phyloP scores from a whole-genome alignment of 1,140 invertebrate genomes.

The Drosophila albomicans region DNA sequence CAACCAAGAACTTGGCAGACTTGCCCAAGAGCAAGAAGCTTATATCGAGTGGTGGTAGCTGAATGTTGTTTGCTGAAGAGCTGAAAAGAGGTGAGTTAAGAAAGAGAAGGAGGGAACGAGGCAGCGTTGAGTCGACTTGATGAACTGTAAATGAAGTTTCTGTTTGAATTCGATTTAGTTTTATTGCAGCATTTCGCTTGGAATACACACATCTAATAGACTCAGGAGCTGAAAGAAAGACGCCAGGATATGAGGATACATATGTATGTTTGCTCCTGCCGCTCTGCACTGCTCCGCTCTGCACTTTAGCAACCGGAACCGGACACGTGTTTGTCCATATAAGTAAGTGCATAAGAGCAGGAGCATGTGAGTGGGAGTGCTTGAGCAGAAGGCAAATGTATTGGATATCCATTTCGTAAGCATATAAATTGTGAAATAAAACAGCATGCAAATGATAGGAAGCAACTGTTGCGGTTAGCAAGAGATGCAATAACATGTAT shows the following conservation, averaged over 20 bases:
- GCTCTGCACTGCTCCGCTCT: slow-evolving; percentile 5
- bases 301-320: slow-evolving; percentile 14
- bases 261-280: neutral
- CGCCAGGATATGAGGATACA: slow-evolving; percentile 10
- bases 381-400: slow-evolving; percentile 35
- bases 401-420: slow-evolving; percentile 44
- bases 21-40: slow-evolving; percentile 4
- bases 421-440: slow-evolving; percentile 51
- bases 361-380: neutral
- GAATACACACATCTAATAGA: slow-evolving; percentile 53
- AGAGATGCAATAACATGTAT: slow-evolving; percentile 16
- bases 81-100: neutral
- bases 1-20: slow-evolving; percentile 24
- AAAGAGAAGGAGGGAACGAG: neutral
- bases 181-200: slow-evolving; percentile 61
- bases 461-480: slow-evolving; percentile 33
- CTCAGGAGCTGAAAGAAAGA: slow-evolving; percentile 28
- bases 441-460: slow-evolving; percentile 41
- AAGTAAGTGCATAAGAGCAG: slow-evolving; percentile 20
- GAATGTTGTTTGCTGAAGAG: slow-evolving; percentile 51
- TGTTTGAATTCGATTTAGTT: slow-evolving; percentile 78
- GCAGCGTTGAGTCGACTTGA: slow-evolving; percentile 46
- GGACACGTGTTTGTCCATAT: slow-evolving; percentile 41
- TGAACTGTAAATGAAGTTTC: slow-evolving; percentile 79
- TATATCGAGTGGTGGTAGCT: neutral